phyloP scores from a whole-genome alignment of 2,113 vertebrate genomes.

The Channa maculata region DNA sequence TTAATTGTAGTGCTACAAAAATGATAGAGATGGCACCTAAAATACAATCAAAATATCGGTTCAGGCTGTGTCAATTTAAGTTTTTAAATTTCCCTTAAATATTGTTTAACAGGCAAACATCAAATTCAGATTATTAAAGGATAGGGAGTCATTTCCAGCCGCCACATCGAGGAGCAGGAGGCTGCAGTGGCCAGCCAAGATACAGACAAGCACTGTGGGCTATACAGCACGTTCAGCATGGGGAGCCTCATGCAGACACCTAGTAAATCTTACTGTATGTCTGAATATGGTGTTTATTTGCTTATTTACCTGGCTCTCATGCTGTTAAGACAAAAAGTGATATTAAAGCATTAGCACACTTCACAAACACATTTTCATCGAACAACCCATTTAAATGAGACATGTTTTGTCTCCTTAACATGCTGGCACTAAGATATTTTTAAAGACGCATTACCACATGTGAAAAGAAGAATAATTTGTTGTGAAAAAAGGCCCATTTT shows the following conservation, averaged over 20 bases:
- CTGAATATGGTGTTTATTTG: neutral
- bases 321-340: slow-evolving; percentile 83
- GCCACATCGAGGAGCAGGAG: slow-evolving; percentile 40
- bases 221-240: slow-evolving; percentile 36
- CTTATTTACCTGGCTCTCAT: slow-evolving; percentile 92
- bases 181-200: slow-evolving; percentile 34
- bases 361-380: slow-evolving; percentile 7
- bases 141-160: slow-evolving; percentile 41
- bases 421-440: neutral
- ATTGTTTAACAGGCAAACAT: slow-evolving; percentile 49
- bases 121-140: slow-evolving; percentile 54
- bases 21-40: neutral
- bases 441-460: neutral
- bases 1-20: neutral
- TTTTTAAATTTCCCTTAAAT: slow-evolving; percentile 19
- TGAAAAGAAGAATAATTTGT: neutral
- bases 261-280: neutral
- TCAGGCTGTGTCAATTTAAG: no score
- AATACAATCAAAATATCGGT: neutral
- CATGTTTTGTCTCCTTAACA: neutral
- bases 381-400: neutral
- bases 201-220: slow-evolving; percentile 22
- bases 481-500: neutral
- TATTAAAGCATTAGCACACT: slow-evolving; percentile 59
- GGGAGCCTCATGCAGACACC: slow-evolving; percentile 60